Percentiles rank a stretch among this genome's conserved stretches.
phyloP scores from a whole-genome alignment of 2,888 invertebrate genomes.

The Drosophila conformis region DNA sequence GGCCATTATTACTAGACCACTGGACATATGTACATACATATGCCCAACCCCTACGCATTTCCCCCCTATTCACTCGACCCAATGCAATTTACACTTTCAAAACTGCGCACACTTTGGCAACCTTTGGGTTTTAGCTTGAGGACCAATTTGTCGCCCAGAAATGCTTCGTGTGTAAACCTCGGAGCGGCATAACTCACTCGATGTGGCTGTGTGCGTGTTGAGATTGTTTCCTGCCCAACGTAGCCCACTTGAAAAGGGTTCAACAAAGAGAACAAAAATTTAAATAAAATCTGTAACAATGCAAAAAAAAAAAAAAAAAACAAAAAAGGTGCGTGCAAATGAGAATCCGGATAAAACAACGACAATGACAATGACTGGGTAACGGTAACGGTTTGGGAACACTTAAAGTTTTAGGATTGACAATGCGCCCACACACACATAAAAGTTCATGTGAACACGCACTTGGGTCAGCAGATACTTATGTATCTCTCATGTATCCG shows the following conservation, averaged over 20 bases:
- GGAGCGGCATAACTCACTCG: slow-evolving; percentile 61
- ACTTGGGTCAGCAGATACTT: slow-evolving; percentile 72
- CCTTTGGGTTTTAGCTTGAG: slow-evolving; percentile 54
- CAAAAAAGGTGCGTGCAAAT: slow-evolving; percentile 38
- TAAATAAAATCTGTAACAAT: slow-evolving; percentile 65
- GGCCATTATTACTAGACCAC: slow-evolving; percentile 56
- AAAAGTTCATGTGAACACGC: slow-evolving; percentile 71
- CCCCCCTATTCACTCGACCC: slow-evolving; percentile 29
- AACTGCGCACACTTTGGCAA: slow-evolving; percentile 31
- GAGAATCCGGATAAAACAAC: slow-evolving; percentile 41
- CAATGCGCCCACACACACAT: slow-evolving; percentile 51
- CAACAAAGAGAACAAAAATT: slow-evolving; percentile 37
- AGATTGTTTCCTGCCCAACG: slow-evolving; percentile 37
- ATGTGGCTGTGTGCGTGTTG: slow-evolving; percentile 50
- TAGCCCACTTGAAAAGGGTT: slow-evolving; percentile 38
- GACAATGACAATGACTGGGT: slow-evolving; percentile 41
- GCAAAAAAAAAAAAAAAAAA: not conserved
- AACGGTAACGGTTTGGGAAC: slow-evolving; percentile 24
- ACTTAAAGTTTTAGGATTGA: slow-evolving; percentile 56
- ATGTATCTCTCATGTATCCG: slow-evolving; percentile 38
- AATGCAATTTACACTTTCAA: slow-evolving; percentile 62
- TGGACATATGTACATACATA: not conserved
- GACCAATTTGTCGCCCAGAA: slow-evolving; percentile 71
- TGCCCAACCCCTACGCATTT: not conserved
- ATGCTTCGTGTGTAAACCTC: slow-evolving; percentile 49